phyloP scores from a whole-genome alignment of 2,113 vertebrate genomes.

The Pangasianodon hypophthalmus region DNA sequence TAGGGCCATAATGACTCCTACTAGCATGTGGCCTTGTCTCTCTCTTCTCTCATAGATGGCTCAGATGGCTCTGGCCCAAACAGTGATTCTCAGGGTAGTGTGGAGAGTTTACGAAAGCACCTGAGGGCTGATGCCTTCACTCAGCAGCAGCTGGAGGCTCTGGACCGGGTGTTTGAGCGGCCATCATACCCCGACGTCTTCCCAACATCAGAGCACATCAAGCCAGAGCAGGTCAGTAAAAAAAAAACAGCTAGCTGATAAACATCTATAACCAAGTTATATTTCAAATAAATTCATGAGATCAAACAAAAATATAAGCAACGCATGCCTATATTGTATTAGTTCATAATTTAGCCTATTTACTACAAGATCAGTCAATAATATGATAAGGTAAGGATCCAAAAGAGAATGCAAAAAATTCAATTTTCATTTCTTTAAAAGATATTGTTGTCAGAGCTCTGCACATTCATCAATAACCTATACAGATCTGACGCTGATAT shows the following conservation, averaged over 20 bases:
- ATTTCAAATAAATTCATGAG: background rate
- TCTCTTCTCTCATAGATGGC: constrained; percentile 85
- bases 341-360: background rate
- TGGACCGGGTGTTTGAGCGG: constrained; percentile 96
- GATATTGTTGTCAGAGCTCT: background rate
- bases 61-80: constrained; percentile 96
- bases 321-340: background rate
- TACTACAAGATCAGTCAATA: background rate
- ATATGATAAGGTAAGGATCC: background rate
- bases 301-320: background rate
- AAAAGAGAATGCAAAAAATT: background rate
- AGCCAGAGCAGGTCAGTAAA: constrained; percentile 89
- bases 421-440: background rate
- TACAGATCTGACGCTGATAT: background rate
- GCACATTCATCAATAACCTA: background rate
- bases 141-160: constrained; percentile 95
- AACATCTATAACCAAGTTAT: background rate
- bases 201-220: constrained; percentile 93
- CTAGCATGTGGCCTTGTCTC: constrained; percentile 65
- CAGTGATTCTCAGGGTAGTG: constrained; percentile 97
- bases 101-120: constrained; percentile 99
- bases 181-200: constrained; percentile 96
- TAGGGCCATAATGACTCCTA: constrained; percentile 55
- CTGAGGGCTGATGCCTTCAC: constrained; percentile 97
- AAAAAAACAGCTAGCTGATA: constrained; percentile 28